Evolutionary conservation across 2,113 vertebrate genomes (phyloP).

Genomic region (Globicephala melas): DNA sequence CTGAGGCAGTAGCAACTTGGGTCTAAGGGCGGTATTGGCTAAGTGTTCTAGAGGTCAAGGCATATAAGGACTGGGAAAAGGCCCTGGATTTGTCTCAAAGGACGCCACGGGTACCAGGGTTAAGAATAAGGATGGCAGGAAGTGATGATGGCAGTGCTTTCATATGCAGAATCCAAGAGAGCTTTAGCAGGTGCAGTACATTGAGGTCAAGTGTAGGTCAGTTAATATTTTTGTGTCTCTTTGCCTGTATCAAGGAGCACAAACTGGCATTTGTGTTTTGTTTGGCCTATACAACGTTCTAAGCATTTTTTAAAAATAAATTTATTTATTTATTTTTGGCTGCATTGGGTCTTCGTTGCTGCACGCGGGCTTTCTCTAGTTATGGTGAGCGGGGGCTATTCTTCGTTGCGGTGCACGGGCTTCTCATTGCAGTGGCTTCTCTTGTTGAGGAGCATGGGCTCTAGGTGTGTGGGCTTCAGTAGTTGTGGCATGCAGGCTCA

Average conservation of each 20-base stretch:
- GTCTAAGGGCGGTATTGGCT: not conserved
- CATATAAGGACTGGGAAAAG: not conserved
- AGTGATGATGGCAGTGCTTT: not conserved
- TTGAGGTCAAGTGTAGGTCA: not conserved
- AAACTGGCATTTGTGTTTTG: constrained; percentile 10
- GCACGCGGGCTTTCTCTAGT: too few species aligned
- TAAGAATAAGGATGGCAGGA: not conserved
- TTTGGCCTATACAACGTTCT: not conserved
- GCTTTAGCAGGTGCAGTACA: not conserved
- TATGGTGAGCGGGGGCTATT: too few species aligned
- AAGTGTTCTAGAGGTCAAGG: not conserved
- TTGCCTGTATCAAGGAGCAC: not conserved
- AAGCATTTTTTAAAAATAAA: not conserved
- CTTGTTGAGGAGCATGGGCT: too few species aligned
- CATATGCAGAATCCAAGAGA: not conserved
- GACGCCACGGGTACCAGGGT: not conserved
- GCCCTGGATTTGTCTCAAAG: not conserved
- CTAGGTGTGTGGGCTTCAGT: too few species aligned
- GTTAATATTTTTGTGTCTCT: not conserved
- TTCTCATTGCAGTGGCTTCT: too few species aligned
- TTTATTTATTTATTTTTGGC: too few species aligned
- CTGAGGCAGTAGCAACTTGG: not conserved
- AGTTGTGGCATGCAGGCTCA: too few species aligned
- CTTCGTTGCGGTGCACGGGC: too few species aligned
- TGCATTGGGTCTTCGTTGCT: too few species aligned